Percentiles rank a stretch among this genome's conserved stretches.
Evolutionary conservation across 2,888 invertebrate genomes (phyloP).

Genomic region (Dromius quadrimaculatus): DNA sequence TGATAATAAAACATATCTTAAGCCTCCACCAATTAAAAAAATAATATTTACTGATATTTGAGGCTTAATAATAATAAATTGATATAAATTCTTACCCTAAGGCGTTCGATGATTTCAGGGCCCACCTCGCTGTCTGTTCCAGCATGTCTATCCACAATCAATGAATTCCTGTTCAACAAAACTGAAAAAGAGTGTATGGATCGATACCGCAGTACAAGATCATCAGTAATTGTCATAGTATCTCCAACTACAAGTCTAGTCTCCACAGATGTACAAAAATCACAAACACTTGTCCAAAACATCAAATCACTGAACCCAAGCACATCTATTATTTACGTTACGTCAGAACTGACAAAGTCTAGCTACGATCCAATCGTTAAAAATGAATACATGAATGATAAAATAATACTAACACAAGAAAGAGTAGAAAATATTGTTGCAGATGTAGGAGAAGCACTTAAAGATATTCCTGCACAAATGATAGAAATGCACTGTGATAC

Average conservation of each 20-base stretch:
- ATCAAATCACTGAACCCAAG: constrained; percentile 69
- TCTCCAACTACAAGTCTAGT: constrained; percentile 69
- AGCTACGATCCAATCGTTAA: constrained; percentile 68
- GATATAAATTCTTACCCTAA: too few species aligned
- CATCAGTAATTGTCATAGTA: constrained; percentile 70
- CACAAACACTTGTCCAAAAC: constrained; percentile 66
- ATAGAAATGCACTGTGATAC: constrained; percentile 61
- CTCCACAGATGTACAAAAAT: constrained; percentile 65
- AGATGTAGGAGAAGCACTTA: constrained; percentile 59
- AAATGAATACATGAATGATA: constrained; percentile 68
- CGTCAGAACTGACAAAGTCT: constrained; percentile 63
- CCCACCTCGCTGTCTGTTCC: constrained; percentile 69
- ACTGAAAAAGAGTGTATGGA: constrained; percentile 64
- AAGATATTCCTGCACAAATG: constrained; percentile 61
- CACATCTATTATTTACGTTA: constrained; percentile 70
- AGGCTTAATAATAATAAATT: too few species aligned
- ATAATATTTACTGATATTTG: too few species aligned
- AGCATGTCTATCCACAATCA: constrained; percentile 67
- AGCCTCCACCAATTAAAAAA: too few species aligned
- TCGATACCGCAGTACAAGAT: constrained; percentile 61
- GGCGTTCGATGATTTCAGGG: constrained; percentile 67
- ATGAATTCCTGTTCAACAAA: constrained; percentile 67
- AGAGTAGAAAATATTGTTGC: constrained; percentile 58
- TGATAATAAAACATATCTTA: too few species aligned
- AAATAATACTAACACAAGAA: constrained; percentile 63